Percentiles rank a stretch among this genome's conserved stretches.
Evolutionary conservation across 2,797 vertebrate species (phyloP).

Genomic region (Ispidina lecontei): DNA sequence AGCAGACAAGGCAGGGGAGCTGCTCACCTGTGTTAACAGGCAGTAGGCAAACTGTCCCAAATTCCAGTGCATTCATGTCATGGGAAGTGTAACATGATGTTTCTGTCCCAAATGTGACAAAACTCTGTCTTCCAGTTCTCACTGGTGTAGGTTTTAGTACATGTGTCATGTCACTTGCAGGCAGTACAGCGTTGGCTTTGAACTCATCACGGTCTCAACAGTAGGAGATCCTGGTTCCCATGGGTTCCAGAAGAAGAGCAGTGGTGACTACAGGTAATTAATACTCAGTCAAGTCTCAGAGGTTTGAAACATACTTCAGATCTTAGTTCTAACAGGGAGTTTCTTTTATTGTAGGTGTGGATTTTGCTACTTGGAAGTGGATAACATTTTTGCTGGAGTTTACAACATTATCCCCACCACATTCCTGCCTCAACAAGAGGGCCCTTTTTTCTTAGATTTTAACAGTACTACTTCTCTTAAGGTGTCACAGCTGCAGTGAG

Average conservation of each 20-base stretch:
- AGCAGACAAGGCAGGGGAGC: background rate
- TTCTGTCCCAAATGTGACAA: background rate
- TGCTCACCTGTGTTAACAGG: background rate
- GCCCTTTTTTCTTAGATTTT: constrained; percentile 97
- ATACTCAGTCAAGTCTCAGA: background rate
- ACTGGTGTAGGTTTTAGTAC: background rate
- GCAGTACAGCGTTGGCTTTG: constrained; percentile 97
- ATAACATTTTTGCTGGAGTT: constrained; percentile 87
- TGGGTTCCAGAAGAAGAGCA: constrained; percentile 88
- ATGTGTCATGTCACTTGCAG: constrained; percentile 67
- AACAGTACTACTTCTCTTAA: constrained; percentile 84
- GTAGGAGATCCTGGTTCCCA: constrained; percentile 84
- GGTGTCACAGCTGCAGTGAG: constrained; percentile 93
- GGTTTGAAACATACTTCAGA: background rate
- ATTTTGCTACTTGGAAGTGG: constrained; percentile 94
- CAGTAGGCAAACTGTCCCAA: background rate
- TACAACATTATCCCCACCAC: constrained; percentile 96
- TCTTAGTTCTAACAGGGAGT: background rate
- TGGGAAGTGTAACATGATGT: accelerated
- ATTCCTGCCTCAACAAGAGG: constrained; percentile 96
- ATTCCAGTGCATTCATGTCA: accelerated
- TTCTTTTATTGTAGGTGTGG: constrained; percentile 85
- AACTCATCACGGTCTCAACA: constrained; percentile 87
- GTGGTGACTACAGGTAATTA: constrained; percentile 91
- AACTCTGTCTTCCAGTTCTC: background rate